Evolutionary conservation across 64 coral and sea anemone species (phyloP), one percentile per base, ranked within the genome.

Genomic region (Pocillopora damicornis): DNA sequence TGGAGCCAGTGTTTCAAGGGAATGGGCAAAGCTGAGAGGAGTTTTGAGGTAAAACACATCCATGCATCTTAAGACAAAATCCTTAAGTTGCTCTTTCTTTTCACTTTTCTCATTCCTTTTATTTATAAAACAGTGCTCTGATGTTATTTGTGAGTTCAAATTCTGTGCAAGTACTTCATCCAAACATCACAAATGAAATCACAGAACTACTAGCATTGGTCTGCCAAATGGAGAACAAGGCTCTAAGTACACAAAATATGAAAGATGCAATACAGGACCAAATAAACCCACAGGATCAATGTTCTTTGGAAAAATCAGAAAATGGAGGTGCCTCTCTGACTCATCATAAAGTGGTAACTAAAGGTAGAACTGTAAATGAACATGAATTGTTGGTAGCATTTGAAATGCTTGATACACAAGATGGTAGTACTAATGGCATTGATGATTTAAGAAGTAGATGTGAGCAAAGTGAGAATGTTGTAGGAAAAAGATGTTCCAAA

Each of bases 11-110:
- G 15, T 92, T 20, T 75, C 78, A 68, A 74, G 51, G 73, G 67
- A 77, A 83, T 92, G 88, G 81, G 81, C 76, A 63, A 78, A 77
- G 15, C 30, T 96, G 20, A 92, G 94, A 76, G 94, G 94, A 77
- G 79, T 92, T 58, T 78, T 96, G 36, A 77, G 94, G 94, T 96
- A 75, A 72, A 67, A 18, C n/a, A 20, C n/a, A 5, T 75, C 9
- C 66, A 69, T 18, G 20, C 20, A n/a, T 69, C 22, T 4, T 23
- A 69, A 30, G 30, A 5, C 20, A 18, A n/a, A 9, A 9, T 10
- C 4, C 1, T 69, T 69, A 37, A 13, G 10, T 18, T 15, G 6
- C 37, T 37, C 8, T 34, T 37, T 5, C n/a, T 57, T 12, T 66
- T 14, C 15, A 37, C 5, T 36, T 22, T n/a, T 2, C 8, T 56